Base-by-base conservation (phyloP, 2,113 vertebrate genomes). In the Megalops atlanticus region DNA sequence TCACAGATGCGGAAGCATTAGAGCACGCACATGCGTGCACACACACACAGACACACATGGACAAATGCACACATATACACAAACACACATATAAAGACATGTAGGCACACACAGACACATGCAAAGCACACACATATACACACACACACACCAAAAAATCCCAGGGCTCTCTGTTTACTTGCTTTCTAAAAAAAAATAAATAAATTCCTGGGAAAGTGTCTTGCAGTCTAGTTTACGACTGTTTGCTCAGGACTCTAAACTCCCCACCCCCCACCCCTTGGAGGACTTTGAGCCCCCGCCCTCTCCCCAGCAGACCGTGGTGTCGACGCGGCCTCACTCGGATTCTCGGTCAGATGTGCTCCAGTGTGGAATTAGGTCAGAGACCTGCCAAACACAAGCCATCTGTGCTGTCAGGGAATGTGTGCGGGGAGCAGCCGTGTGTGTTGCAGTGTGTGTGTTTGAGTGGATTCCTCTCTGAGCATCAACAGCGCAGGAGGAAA, bases 1-100 rank as follows among this genome's bases (percentile, higher is more conserved):
- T 45, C 43, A 45, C 35, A 45, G 82, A 74, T 84, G 49, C 84
- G 27, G 58, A 21, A 14, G 41, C n/a, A n/a, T n/a, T n/a, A n/a
- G n/a, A n/a, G n/a, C n/a, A n/a, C n/a, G n/a, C n/a, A n/a, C n/a
- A n/a, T n/a, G n/a, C n/a, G n/a, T n/a, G n/a, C n/a, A n/a, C n/a
- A n/a, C n/a, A 72, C n/a, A n/a, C n/a, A n/a, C n/a, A n/a, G 5
- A 45, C 43, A 45, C 43, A 45, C 43, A 72, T 43, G 77, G 78
- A 84, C 83, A 68, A 80, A 80, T 80, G 5, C 72, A 88, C 83
- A 84, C 72, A 80, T 40, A 82, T 85, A 84, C 81, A n/a, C 73
- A 16, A 36, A 12, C 41, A 64, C 69, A 71, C 40, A 35, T 27
- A 16, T n/a, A 43, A n/a, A 68, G 64, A 36, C n/a, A n/a, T n/a